Percentiles rank a stretch among this genome's conserved stretches.
phyloP scores from a whole-genome alignment of 2,113 vertebrate genomes.

The Thermophis baileyi region DNA sequence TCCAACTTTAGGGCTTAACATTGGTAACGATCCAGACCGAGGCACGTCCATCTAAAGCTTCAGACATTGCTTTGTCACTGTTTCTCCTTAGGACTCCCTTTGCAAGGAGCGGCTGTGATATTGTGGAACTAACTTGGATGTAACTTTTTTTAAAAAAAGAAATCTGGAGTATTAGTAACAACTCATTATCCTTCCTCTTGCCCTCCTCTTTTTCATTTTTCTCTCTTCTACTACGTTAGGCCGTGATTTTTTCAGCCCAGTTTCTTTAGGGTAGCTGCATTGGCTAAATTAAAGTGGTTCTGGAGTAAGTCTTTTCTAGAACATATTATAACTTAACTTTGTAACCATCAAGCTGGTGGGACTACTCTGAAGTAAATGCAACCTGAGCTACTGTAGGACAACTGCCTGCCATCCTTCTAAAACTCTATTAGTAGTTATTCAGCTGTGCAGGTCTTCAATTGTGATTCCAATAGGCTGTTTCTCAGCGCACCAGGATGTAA shows the following conservation, averaged over 20 bases:
- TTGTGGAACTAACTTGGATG: constrained; percentile 83
- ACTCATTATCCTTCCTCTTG: constrained; percentile 61
- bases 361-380: constrained; percentile 6
- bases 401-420: constrained; percentile 34
- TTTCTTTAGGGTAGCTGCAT: neutral
- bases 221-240: constrained; percentile 56
- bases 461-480: neutral
- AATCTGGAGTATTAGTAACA: constrained; percentile 73
- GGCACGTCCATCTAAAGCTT: constrained; percentile 93
- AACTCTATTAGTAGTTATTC: constrained; percentile 57
- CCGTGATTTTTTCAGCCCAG: constrained; percentile 8
- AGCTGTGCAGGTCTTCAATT: neutral
- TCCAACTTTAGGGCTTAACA: constrained; percentile 94
- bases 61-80: constrained; percentile 66
- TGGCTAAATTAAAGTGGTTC: neutral
- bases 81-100: constrained; percentile 75
- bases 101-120: constrained; percentile 75
- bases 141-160: constrained; percentile 65
- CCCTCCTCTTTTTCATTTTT: constrained; percentile 47
- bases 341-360: neutral
- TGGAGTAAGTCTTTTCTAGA: neutral
- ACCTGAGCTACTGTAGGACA: constrained; percentile 39
- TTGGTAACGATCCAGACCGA: constrained; percentile 94
- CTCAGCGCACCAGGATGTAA: neutral
- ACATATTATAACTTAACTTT: neutral